A percentile compares a stretch with the other conserved stretches of the same genome.
phyloP scores from a whole-genome alignment of 2,888 invertebrate genomes.

The Steinernema carpocapsae region DNA sequence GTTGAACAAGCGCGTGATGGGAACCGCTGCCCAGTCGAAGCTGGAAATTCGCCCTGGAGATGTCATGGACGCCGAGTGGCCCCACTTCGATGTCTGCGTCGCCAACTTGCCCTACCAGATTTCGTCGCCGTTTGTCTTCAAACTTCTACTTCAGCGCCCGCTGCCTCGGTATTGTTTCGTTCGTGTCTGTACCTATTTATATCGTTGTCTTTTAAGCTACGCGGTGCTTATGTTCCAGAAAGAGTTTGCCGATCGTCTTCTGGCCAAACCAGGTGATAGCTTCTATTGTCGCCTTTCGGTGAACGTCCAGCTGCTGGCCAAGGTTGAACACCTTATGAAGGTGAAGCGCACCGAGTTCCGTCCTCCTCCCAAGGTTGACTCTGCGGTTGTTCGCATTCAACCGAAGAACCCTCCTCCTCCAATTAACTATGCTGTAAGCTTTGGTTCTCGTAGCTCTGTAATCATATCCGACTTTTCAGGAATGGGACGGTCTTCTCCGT shows the following conservation, averaged over 20 bases:
- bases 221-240: conserved; percentile 98
- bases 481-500: conserved; percentile 96
- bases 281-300: conserved; percentile 92
- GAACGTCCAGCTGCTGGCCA: conserved; percentile 90
- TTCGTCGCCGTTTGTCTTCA: conserved; percentile 78
- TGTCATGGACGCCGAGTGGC: conserved; percentile 88
- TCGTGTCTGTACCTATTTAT: no score
- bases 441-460: not conserved
- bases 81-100: conserved; percentile 96
- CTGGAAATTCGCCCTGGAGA: conserved; percentile 90
- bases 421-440: conserved; percentile 78
- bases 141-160: conserved; percentile 81
- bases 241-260: conserved; percentile 94
- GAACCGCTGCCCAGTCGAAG: conserved; percentile 77
- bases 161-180: conserved; percentile 59
- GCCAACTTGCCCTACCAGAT: conserved; percentile 99
- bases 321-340: conserved; percentile 80
- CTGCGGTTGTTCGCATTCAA: conserved; percentile 94
- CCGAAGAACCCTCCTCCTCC: conserved; percentile 95
- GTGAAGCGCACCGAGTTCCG: conserved; percentile 97
- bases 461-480: conserved; percentile 72
- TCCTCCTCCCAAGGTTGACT: conserved; percentile 98
- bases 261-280: conserved; percentile 96
- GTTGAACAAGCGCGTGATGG: conserved; percentile 89
- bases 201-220: conserved; percentile 75